Evolutionary conservation across 2,797 vertebrate genomes (phyloP), one percentile per base, ranked within the genome.

Genomic region (Myripristis murdjan): DNA sequence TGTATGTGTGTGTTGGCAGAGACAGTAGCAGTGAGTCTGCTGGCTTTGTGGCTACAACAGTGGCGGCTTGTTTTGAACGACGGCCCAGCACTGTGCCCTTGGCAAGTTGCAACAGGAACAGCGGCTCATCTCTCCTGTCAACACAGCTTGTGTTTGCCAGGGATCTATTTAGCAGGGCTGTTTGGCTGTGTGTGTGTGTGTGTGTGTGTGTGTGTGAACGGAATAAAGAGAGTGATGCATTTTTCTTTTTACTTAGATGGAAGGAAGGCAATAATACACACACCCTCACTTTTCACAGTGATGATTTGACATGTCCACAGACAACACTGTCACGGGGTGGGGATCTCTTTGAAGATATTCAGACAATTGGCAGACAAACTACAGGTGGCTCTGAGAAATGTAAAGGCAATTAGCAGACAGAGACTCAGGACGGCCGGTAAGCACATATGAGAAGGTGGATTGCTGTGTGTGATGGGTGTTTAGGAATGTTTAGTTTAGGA

Each of bases 91-190:
- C 86, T 75, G 77, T 63, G 75, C 90, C 88, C 84, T 64, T 57
- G 59, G 90, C 95, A 93, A 92, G 95, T 92, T 85, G 79, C 37
- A 73, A 94, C 94, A 93, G 89, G 94, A 93, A 86, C 91, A 86
- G 81, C 81, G 80, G 81, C 90, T 93, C 91, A 89, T 91, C 91
- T 90, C 91, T 89, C 87, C 86, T 93, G 93, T 94, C 94, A 95
- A 94, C 90, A 91, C 89, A 91, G 88, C 89, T 90, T 93, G 87
- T 92, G 90, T 92, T 92, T 93, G 92, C 91, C 92, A 92, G 79
- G 81, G 91, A 87, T 88, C 90, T 89, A 89, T 92, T 93, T 87
- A 87, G 84, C 84, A 2, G 74, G 2, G 47, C 70, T 83, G 82
- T 83, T 87, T 88, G 82, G 85, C 83, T 91, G 87, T 87, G 85